A percentile compares a stretch with the other conserved stretches of the same genome.
These are phyloP conservation scores for Barbus barbus DNA, from an alignment of 2,113 vertebrate genomes.

Conservation along the genomic window DNA sequence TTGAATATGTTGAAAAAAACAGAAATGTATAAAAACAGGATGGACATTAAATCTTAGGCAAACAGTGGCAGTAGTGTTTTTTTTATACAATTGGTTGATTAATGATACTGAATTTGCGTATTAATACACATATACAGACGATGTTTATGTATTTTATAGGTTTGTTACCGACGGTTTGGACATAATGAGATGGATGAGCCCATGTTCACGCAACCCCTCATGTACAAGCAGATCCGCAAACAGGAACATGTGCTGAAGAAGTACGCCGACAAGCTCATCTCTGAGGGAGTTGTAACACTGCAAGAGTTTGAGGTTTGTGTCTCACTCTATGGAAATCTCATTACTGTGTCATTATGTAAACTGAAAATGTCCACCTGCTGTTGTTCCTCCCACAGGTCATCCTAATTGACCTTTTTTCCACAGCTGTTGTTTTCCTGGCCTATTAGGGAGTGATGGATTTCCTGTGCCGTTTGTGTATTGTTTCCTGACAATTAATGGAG, in stretches of 20 bases:
- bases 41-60: not conserved
- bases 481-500: constrained; percentile 55
- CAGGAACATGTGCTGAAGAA: constrained; percentile 90
- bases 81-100: no score
- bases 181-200: constrained; percentile 95
- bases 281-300: constrained; percentile 87
- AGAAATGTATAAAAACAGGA: not conserved
- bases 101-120: not conserved
- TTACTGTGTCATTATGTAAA: constrained; percentile 9
- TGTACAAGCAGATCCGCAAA: constrained; percentile 92
- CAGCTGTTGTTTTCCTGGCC: constrained; percentile 40
- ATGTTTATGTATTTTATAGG: constrained; percentile 67
- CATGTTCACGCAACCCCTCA: constrained; percentile 91
- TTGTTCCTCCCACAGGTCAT: constrained; percentile 15
- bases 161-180: constrained; percentile 87
- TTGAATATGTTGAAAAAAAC: not conserved
- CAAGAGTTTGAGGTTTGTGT: constrained; percentile 84
- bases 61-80: not conserved
- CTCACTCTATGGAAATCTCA: constrained; percentile 11
- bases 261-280: constrained; percentile 85
- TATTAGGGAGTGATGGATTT: constrained; percentile 52
- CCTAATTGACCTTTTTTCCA: constrained; percentile 44
- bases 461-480: constrained; percentile 18
- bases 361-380: constrained; percentile 27
- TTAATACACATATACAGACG: not conserved